Evolutionary conservation across 2,113 vertebrate species (phyloP), one percentile per base, ranked within the genome.

Genomic region (Picathartes gymnocephalus): DNA sequence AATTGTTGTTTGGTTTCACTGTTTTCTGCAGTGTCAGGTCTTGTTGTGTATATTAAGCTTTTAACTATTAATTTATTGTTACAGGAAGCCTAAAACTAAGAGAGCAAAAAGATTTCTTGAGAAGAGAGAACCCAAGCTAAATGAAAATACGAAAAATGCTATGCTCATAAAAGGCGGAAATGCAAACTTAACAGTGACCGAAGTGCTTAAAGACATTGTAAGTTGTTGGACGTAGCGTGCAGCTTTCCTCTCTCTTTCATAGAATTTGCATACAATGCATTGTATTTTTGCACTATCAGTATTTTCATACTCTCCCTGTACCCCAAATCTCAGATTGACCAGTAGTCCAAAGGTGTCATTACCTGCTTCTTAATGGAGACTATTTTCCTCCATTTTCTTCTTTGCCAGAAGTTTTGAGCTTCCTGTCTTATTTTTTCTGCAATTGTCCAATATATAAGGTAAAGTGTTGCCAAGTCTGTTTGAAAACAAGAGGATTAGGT

Each of bases 151-250:
- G 18, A 99, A 99, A 98, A 99, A 92, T 88, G 97, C 98, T 33
- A 99, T 99, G 99, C 98, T 99, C 4, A 99, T 99, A 96, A 99
- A 98, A 97, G 99, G 99, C 31, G 99, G 99, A 27, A 99, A 99
- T 96, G 98, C 98, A 62, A 99, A 96, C 61, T 90, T 96, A 57
- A 98, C 95, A 2, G 94, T 99, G 94, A 99, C 98, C 0, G 97
- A 98, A 88, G 98, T 98, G 6, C 98, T 99, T 33, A 99, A 98
- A 94, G 99, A 99, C 87, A 93, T 99, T 82, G 99, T 99, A 96
- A 89, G 99, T 93, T 86, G 14, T 42, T 85, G 64, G 37, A 70
- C 8, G 1, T 6, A 13, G 4, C 44, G 12, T 24, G 17, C 5
- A 19, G 4, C 28, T 6, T 65, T 89, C 20, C 23, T 70, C 23